Conservation (phyloP, 2,888 invertebrate species). For the Xestia sexstrigata region DNA sequence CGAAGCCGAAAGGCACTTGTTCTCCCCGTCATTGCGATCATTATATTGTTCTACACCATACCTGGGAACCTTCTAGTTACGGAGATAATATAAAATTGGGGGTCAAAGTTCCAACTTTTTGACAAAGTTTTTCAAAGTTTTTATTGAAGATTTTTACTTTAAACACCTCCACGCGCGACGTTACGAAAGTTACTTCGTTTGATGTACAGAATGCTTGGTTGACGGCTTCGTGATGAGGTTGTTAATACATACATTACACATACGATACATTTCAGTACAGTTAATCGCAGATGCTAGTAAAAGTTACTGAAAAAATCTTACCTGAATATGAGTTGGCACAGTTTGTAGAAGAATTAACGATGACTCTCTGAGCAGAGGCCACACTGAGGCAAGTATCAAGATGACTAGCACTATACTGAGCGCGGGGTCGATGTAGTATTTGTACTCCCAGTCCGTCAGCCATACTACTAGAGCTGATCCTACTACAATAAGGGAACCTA, state of each 20-base stretch:
- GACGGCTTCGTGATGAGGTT: no score
- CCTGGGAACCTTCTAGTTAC: no score
- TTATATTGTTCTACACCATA: no score
- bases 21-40: no score
- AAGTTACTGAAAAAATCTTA: slow-evolving; percentile 67
- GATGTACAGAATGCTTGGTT: no score
- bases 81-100: no score
- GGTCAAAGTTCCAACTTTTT: no score
- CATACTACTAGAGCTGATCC: slow-evolving; percentile 95
- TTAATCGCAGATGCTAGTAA: background rate
- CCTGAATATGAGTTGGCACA: slow-evolving; percentile 99
- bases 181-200: no score
- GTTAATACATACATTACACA: background rate
- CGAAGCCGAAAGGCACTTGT: no score
- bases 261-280: background rate
- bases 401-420: slow-evolving; percentile 97
- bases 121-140: no score
- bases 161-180: no score
- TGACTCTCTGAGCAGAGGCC: slow-evolving; percentile 98
- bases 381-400: slow-evolving; percentile 96
- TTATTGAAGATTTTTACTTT: no score
- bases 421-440: slow-evolving; percentile 98
- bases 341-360: slow-evolving; percentile 98
- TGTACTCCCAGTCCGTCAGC: slow-evolving; percentile 95
- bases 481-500: slow-evolving; percentile 97